phyloP scores from a whole-genome alignment of 2,797 vertebrate species.

The Pitangus sulphuratus region DNA sequence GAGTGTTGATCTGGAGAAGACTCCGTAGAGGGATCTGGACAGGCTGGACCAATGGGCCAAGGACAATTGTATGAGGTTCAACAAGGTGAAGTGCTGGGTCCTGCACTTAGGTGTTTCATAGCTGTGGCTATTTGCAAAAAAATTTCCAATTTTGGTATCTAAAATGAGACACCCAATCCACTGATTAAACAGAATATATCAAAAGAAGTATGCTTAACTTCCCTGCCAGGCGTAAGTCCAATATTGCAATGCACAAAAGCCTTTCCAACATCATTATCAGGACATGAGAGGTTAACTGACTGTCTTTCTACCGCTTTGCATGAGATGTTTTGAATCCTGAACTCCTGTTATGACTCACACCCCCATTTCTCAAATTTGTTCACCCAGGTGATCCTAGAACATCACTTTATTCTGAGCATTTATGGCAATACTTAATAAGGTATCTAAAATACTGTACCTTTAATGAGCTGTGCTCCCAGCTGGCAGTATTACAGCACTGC shows the following conservation, averaged over 20 bases:
- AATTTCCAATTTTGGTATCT: background rate
- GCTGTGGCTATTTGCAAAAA: background rate
- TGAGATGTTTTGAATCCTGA: background rate
- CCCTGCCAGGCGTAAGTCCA: background rate
- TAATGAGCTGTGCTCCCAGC: background rate
- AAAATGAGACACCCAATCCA: background rate
- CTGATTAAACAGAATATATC: background rate
- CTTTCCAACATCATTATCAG: background rate
- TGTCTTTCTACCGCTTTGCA: background rate
- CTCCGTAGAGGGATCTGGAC: background rate
- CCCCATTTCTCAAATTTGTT: background rate
- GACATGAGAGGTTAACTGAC: slow-evolving; percentile 12
- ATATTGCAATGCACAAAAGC: background rate
- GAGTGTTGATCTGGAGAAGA: background rate
- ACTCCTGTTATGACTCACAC: slow-evolving; percentile 12
- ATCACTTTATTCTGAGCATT: background rate
- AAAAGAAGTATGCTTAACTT: background rate
- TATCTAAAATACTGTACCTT: background rate
- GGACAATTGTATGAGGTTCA: background rate
- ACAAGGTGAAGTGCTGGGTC: background rate
- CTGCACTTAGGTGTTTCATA: background rate
- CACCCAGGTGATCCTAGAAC: background rate
- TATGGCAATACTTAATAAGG: background rate
- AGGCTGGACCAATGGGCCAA: background rate
- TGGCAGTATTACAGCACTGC: background rate